Evolutionary conservation across 2,113 vertebrate species (phyloP).

Genomic region (Ailurus styani): DNA sequence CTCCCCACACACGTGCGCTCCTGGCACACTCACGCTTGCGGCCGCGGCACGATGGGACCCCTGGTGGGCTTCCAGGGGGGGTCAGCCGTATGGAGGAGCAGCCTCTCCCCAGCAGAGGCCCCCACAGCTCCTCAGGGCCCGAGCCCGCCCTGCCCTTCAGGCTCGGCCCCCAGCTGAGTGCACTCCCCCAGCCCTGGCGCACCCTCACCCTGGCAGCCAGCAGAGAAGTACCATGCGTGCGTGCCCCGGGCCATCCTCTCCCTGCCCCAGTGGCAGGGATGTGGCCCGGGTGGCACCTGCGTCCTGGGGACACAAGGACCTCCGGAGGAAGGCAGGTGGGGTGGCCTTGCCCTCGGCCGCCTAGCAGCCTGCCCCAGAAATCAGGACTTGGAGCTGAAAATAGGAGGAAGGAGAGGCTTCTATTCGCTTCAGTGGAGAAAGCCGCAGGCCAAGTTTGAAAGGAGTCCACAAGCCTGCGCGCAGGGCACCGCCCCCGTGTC

Average conservation of each 20-base stretch:
- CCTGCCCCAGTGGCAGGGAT: background rate
- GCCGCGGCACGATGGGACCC: accelerated
- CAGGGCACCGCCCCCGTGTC: background rate
- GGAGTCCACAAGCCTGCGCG: background rate
- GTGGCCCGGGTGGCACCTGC: background rate
- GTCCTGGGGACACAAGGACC: background rate
- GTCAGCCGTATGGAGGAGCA: background rate
- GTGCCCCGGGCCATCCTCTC: background rate
- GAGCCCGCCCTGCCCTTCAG: background rate
- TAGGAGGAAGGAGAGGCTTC: background rate
- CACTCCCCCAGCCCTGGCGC: background rate
- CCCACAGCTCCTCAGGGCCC: background rate
- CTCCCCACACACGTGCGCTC: background rate
- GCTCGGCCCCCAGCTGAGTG: background rate
- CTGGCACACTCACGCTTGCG: background rate
- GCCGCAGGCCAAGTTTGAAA: background rate
- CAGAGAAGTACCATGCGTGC: background rate
- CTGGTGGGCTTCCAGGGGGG: background rate
- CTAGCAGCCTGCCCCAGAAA: background rate
- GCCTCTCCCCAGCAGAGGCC: background rate
- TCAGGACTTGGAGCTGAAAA: background rate
- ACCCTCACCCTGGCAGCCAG: background rate
- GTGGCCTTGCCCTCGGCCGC: accelerated
- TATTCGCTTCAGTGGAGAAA: background rate
- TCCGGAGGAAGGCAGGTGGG: background rate